Evolutionary conservation across 1,140 invertebrate species (phyloP), one percentile per base, ranked within the genome.

Genomic region (Zelostemma sp.): DNA sequence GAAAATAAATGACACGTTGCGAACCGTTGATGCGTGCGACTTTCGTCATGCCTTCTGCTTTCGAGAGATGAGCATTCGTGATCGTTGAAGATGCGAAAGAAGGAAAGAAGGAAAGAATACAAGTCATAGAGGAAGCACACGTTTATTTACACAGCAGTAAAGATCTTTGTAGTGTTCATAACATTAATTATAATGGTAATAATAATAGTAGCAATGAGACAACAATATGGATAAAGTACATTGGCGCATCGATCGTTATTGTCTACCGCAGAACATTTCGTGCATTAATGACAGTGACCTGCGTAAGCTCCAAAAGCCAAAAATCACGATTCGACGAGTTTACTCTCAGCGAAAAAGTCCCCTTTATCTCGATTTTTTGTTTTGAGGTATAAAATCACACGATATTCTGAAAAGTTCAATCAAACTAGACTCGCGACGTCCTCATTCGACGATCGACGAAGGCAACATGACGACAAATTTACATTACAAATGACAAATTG

Each of bases 91-190:
- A 65, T 12, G 62, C 17, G 58, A 50, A 61, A 46, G 12, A 47
- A 49, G 60, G 51, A 68, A 6, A 21, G 31, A 41, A 58, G 58
- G 16, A 46, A 38, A 64, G 25, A 67, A 69, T 71, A 74, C 73
- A 55, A 70, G 67, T 77, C 78, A 60, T 75, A 81, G 73, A 83
- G 75, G 73, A 83, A 84, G 80, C 82, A 82, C 78, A 82, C 73
- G 40, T 84, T 84, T 83, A 84, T 84, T 84, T 84, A 83, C 81
- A 83, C 72, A 77, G 56, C 72, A 82, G 50, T 73, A 51, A 51
- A 59, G 50, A 59, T 69, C 48, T 53, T 51, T 59, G 65, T 61
- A 54, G 60, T 66, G 57, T 47, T 73, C 41, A 56, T 68, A 72
- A 73, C 64, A 70, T 53, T 67, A 63, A 53, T 69, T 19, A 59